Evolutionary conservation across 1,140 invertebrate genomes (phyloP).

Genomic region (Lerema accius): DNA sequence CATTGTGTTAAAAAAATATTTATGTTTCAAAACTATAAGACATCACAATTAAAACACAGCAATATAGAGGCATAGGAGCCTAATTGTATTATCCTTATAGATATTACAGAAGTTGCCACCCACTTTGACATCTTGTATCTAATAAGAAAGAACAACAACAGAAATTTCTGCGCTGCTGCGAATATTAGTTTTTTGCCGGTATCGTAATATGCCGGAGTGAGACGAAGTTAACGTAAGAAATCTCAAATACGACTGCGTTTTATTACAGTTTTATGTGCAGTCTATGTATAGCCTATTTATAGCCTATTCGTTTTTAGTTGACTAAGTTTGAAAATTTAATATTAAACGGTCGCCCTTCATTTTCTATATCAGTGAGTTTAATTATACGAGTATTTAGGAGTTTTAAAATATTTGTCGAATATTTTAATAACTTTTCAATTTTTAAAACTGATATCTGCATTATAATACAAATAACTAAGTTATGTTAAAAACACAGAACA

Average conservation of each 20-base stretch:
- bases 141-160: slow-evolving; percentile 22
- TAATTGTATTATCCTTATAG: not conserved
- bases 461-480: no score
- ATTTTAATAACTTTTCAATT: no score
- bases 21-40: not conserved
- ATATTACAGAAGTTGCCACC: slow-evolving; percentile 7
- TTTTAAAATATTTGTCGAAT: no score
- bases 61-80: not conserved
- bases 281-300: no score
- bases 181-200: slow-evolving; percentile 25
- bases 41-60: not conserved
- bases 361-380: no score
- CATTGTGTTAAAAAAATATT: no score
- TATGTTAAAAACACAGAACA: no score
- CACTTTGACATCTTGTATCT: slow-evolving; percentile 3
- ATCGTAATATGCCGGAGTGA: slow-evolving; percentile 8
- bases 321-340: no score
- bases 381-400: no score
- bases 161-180: slow-evolving; percentile 1
- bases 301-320: no score
- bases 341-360: no score
- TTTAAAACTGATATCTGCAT: no score
- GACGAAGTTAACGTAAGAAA: not conserved
- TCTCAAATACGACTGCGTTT: slow-evolving; percentile 1
- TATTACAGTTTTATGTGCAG: not conserved